Percentiles rank a stretch among this genome's conserved stretches.
Conservation (phyloP, 2,797 vertebrate genomes). For the Leucoraja ocellata region DNA sequence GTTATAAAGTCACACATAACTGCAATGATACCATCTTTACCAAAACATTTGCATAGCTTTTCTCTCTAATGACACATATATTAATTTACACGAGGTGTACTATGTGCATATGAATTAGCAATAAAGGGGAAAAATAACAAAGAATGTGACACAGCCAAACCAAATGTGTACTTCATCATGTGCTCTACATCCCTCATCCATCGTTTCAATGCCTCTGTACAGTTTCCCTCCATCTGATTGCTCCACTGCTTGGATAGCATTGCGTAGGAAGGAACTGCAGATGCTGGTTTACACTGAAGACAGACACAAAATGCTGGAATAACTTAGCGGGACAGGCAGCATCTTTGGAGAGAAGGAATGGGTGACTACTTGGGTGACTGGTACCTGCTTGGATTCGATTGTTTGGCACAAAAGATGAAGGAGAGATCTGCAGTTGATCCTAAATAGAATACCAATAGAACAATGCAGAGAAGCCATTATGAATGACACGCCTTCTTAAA, state of each 20-base stretch:
- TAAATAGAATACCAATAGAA: background rate
- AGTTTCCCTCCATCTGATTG: background rate
- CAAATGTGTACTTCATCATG: background rate
- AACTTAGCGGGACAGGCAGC: too few relatives aligned
- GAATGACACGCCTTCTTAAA: background rate
- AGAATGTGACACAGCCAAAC: background rate
- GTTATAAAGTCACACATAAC: background rate
- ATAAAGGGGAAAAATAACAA: background rate
- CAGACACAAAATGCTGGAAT: too few relatives aligned
- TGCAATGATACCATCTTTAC: background rate
- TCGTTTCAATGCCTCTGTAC: background rate
- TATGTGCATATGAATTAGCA: background rate
- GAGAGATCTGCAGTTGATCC: background rate
- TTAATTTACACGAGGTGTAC: background rate
- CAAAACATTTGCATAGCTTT: background rate
- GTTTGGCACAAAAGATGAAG: background rate
- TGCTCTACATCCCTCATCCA: background rate
- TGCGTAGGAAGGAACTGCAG: too few relatives aligned
- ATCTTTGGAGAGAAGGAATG: too few relatives aligned
- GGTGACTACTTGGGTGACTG: background rate
- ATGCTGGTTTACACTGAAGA: too few relatives aligned
- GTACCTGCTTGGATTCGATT: background rate
- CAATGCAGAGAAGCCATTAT: background rate
- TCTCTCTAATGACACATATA: background rate
- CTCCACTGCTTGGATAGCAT: background rate